Percentiles rank a stretch among this genome's conserved stretches.
Conservation (phyloP, 1,140 invertebrate species). For the Matsumurasca onukii region DNA sequence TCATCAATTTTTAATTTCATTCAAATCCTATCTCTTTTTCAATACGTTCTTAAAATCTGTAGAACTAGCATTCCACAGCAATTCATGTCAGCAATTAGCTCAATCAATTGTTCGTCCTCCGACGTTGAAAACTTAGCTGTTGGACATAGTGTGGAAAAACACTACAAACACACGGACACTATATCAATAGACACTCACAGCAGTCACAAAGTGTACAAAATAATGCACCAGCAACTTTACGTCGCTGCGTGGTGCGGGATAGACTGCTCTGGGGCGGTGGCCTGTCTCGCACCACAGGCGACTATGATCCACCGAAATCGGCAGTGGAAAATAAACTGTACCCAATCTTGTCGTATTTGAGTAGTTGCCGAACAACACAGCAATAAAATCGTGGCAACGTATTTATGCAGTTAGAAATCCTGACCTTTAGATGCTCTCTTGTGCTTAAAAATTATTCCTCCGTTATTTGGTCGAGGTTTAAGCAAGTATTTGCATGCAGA, state of each 20-base stretch:
- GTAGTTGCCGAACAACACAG: too few relatives aligned
- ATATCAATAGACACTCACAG: background rate
- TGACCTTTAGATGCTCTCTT: too few relatives aligned
- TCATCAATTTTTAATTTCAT: too few relatives aligned
- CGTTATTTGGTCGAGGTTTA: slow-evolving; percentile 16
- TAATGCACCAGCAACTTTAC: background rate
- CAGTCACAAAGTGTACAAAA: background rate
- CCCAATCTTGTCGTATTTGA: too few relatives aligned
- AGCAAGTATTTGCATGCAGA: slow-evolving; percentile 14
- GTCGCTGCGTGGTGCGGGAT: background rate
- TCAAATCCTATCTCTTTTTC: background rate
- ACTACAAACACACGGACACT: background rate
- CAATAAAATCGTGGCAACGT: too few relatives aligned
- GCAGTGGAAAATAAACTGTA: too few relatives aligned
- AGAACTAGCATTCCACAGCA: background rate
- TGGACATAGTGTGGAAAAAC: background rate
- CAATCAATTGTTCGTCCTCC: background rate
- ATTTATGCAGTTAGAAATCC: too few relatives aligned
- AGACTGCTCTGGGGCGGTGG: slow-evolving; percentile 1
- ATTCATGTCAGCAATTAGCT: background rate
- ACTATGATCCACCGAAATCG: too few relatives aligned
- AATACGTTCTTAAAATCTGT: background rate
- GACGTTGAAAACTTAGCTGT: background rate
- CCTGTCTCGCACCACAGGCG: too few relatives aligned
- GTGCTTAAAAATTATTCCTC: slow-evolving; percentile 5